Evolutionary conservation across 2,797 vertebrate species (phyloP), one percentile per base, ranked within the genome.

Genomic region (Schizothorax lantsangensis): DNA sequence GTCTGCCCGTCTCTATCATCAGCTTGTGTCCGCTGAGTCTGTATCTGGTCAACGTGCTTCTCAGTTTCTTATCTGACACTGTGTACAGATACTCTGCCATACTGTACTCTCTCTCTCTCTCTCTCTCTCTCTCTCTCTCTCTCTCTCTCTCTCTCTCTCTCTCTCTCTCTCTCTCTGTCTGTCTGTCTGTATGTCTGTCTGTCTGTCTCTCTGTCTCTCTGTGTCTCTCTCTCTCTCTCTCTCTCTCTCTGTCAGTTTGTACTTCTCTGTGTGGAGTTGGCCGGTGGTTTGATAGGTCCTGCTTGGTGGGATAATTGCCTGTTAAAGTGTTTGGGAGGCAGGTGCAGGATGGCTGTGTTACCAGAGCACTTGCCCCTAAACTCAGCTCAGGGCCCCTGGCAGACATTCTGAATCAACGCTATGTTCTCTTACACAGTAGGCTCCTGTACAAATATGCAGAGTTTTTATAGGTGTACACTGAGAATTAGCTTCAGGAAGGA

Each of bases 291-390:
- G 84, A 88, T 83, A 87, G 88, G 88, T 89, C 62, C 62, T 47
- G 80, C 26, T 84, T 74, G 89, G 81, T 86, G 79, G 86, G 72
- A 86, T 89, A 91, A 90, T 91, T 88, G 89, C 80, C 84, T 83
- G 90, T 89, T 89, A 88, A 90, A 90, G 90, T 87, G 84, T 89
- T 88, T 84, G 59, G 86, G 83, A 86, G 89, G 90, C 91, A 91
- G 91, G 91, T 91, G 91, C 89, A 89, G 84, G 88, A 83, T 68
- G 84, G 62, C 52, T 68, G 57, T 81, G 69, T 62, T 71, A 49
- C 38, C 59, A 47, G 23, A 62, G 47, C 79, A 52, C 62, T 72
- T 88, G 80, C 81, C 89, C 74, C 69, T 52, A 45, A 40, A 30
- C 81, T 66, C 86, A 71, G 81, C 52, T 84, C 66, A 68, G 80